A percentile compares a stretch with the other conserved stretches of the same genome.
These are phyloP conservation scores for Graphium colonna DNA, from an alignment of 2,888 invertebrate species.

Conservation along the genomic window DNA sequence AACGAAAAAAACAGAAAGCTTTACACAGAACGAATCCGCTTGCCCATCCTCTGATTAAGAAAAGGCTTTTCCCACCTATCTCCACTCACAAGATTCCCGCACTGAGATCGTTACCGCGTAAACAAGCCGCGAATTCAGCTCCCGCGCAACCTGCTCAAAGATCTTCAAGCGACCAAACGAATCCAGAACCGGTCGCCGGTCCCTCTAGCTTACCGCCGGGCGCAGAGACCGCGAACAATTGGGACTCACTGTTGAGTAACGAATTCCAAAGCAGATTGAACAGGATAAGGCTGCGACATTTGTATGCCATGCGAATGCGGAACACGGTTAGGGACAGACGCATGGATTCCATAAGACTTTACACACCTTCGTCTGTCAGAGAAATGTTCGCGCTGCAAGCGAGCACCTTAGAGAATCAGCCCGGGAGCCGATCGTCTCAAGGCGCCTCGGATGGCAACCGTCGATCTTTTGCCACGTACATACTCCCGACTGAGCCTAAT, in stretches of 20 bases:
- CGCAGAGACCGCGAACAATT: constrained; percentile 30
- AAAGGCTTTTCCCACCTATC: constrained; percentile 53
- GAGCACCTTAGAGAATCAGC: constrained; percentile 41
- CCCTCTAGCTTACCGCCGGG: constrained; percentile 44
- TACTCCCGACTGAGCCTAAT: constrained; percentile 41
- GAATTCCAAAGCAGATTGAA: constrained; percentile 62
- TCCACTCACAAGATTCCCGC: constrained; percentile 62
- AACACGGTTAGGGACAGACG: constrained; percentile 65
- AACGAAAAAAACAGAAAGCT: constrained; percentile 61
- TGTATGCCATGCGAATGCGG: constrained; percentile 61
- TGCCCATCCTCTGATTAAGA: constrained; percentile 59
- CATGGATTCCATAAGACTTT: constrained; percentile 64
- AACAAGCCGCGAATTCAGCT: constrained; percentile 33
- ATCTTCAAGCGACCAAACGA: constrained; percentile 36
- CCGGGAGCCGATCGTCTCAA: constrained; percentile 38
- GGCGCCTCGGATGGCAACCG: constrained; percentile 38
- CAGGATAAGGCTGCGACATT: constrained; percentile 63
- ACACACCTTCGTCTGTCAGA: constrained; percentile 65
- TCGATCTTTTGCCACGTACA: constrained; percentile 42
- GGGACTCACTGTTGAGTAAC: constrained; percentile 33
- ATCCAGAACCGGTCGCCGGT: constrained; percentile 55
- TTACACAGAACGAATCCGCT: constrained; percentile 65
- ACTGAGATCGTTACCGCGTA: constrained; percentile 50
- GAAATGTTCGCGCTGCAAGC: constrained; percentile 62
- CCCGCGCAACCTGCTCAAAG: no score